These are phyloP conservation scores for roundworm (Caenorhabditis elegans) DNA, from an alignment of 1,140 invertebrate species.

Conservation along the genomic window DNA sequence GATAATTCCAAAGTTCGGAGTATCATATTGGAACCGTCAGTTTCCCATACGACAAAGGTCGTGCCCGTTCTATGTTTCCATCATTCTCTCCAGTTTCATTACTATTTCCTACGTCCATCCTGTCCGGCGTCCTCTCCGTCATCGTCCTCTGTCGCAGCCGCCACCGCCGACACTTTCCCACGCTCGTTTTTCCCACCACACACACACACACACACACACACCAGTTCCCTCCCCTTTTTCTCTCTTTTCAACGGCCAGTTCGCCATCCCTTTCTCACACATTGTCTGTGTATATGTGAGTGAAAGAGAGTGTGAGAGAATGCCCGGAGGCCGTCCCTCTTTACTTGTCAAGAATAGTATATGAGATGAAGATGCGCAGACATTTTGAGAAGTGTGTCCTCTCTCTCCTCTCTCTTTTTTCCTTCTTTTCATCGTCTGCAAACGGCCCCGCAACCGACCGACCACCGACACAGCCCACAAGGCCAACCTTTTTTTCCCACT, in stretches of 20 bases:
- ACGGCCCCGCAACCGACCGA: slow-evolving; percentile 14
- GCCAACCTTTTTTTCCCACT: slow-evolving; percentile 9
- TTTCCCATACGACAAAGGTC: neutral
- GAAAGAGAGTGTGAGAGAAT: slow-evolving; percentile 17
- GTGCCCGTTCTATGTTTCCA: neutral
- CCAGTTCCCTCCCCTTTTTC: slow-evolving; percentile 12
- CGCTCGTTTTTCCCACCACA: slow-evolving; percentile 29
- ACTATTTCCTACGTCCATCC: slow-evolving; percentile 14
- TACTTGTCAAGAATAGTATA: neutral
- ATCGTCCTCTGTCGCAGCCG: neutral
- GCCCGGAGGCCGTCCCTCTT: slow-evolving; percentile 4
- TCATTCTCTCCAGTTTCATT: neutral
- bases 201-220: slow-evolving; percentile 16
- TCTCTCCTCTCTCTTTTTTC: slow-evolving; percentile 3
- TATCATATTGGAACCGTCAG: no score
- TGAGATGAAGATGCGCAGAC: neutral
- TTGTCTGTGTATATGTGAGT: neutral
- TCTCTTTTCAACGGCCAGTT: neutral
- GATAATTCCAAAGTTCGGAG: no score
- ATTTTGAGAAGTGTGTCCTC: neutral
- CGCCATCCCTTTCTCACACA: slow-evolving; percentile 10
- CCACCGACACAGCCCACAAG: slow-evolving; percentile 28
- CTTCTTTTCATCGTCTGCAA: slow-evolving; percentile 8
- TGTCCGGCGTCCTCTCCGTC: neutral
- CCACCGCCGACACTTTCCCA: slow-evolving; percentile 17